These are phyloP conservation scores for Parus major DNA, from an alignment of 2,113 vertebrate species.

Conservation along the genomic window DNA sequence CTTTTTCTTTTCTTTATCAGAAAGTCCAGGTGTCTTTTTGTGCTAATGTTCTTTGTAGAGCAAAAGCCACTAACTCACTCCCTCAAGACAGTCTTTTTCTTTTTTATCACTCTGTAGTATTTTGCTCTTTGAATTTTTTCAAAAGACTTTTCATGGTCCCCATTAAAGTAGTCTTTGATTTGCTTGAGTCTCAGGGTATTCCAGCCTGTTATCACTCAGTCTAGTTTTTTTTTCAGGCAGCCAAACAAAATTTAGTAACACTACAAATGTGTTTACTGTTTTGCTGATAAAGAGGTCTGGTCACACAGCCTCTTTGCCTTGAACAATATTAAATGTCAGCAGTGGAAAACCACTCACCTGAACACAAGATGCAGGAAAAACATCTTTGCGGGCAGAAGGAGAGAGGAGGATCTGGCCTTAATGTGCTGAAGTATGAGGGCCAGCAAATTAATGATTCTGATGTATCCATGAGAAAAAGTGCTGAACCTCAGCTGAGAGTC, in stretches of 20 bases:
- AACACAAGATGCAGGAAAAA: neutral
- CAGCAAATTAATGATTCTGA: neutral
- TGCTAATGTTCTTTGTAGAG: neutral
- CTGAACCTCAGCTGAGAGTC: neutral
- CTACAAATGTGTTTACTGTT: slow-evolving; percentile 23
- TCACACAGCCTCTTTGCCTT: slow-evolving; percentile 9
- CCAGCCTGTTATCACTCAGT: slow-evolving; percentile 14
- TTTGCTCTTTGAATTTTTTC: slow-evolving; percentile 10
- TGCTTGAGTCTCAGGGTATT: slow-evolving; percentile 3
- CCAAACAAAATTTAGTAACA: slow-evolving; percentile 22
- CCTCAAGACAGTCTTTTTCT: neutral
- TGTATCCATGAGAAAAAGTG: neutral
- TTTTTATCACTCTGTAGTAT: neutral
- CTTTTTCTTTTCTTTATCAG: neutral
- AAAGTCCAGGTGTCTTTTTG: neutral
- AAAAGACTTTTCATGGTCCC: neutral
- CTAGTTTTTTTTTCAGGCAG: slow-evolving; percentile 37
- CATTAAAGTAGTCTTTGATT: slow-evolving; percentile 36
- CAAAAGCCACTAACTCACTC: neutral
- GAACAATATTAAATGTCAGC: neutral
- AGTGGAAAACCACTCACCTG: neutral
- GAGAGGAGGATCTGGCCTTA: neutral
- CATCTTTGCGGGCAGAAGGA: neutral
- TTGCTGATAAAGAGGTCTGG: slow-evolving; percentile 11
- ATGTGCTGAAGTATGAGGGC: neutral